Conservation (phyloP, 2,797 vertebrate species). For the Leptodactylus fallax region DNA sequence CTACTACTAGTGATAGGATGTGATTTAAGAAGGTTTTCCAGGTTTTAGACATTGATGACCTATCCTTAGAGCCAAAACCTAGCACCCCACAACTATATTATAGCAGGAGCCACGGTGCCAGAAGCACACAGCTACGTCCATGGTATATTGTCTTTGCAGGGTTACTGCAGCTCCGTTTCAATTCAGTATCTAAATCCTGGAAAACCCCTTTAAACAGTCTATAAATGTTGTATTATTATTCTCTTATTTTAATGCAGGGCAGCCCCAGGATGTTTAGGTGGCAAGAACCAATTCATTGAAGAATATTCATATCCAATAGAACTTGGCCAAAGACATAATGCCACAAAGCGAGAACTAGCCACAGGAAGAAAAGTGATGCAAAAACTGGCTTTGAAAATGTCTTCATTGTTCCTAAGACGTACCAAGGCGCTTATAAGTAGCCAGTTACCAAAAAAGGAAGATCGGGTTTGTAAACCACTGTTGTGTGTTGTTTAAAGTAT, state of each 20-base stretch:
- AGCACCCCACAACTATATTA: too few relatives aligned
- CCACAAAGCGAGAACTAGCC: slow-evolving; percentile 89
- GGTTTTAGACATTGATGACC: too few relatives aligned
- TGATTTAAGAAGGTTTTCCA: too few relatives aligned
- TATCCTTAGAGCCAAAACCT: too few relatives aligned
- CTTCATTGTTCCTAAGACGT: slow-evolving; percentile 87
- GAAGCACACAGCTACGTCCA: too few relatives aligned
- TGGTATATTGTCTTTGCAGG: too few relatives aligned
- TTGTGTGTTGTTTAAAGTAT: neutral
- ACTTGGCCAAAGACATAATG: slow-evolving; percentile 89
- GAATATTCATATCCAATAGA: slow-evolving; percentile 90
- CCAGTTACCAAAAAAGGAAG: slow-evolving; percentile 93
- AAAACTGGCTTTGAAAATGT: slow-evolving; percentile 82
- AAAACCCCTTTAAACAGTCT: too few relatives aligned
- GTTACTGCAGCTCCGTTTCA: too few relatives aligned
- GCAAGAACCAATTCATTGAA: slow-evolving; percentile 82
- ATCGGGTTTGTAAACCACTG: slow-evolving; percentile 81
- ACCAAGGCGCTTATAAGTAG: slow-evolving; percentile 89
- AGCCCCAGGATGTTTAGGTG: slow-evolving; percentile 88
- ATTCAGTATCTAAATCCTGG: too few relatives aligned
- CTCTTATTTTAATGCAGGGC: slow-evolving; percentile 78
- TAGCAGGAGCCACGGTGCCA: too few relatives aligned
- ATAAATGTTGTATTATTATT: neutral
- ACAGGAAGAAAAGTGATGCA: slow-evolving; percentile 85
- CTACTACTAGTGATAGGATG: too few relatives aligned